A percentile compares a stretch with the other conserved stretches of the same genome.
phyloP scores from a whole-genome alignment of 2,888 invertebrate genomes.

The Adelognathus sp. region DNA sequence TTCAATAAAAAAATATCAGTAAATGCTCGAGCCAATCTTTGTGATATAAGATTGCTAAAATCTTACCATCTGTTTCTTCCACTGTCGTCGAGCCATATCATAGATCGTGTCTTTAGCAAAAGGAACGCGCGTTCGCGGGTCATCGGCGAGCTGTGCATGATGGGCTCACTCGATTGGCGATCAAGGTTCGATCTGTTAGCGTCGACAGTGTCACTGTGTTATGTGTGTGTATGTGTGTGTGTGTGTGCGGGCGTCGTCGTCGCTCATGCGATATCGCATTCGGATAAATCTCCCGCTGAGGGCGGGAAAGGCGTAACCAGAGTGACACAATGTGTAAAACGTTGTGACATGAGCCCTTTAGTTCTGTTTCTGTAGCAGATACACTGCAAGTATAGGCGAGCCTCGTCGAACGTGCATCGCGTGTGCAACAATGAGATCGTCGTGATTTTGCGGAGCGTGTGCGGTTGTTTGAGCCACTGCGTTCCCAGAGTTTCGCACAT shows the following conservation, averaged over 20 bases:
- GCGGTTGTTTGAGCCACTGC: constrained; percentile 16
- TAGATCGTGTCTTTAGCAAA: constrained; percentile 53
- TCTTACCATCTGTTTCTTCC: too few relatives aligned
- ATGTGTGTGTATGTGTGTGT: constrained; percentile 10
- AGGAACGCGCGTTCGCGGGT: constrained; percentile 55
- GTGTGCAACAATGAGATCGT: constrained; percentile 27
- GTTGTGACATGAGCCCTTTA: too few relatives aligned
- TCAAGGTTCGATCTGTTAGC: constrained; percentile 76
- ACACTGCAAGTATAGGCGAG: too few relatives aligned
- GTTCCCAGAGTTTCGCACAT: constrained; percentile 48
- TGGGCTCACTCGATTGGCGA: constrained; percentile 71
- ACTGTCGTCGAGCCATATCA: too few relatives aligned
- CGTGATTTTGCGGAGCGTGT: background rate
- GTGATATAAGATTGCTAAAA: too few relatives aligned
- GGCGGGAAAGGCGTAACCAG: too few relatives aligned
- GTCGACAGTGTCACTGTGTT: constrained; percentile 56
- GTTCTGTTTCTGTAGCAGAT: too few relatives aligned
- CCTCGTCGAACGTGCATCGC: constrained; percentile 32
- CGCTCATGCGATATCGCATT: background rate
- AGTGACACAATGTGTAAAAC: too few relatives aligned
- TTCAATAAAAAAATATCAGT: too few relatives aligned
- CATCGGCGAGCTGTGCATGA: constrained; percentile 21
- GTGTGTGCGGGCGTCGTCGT: background rate
- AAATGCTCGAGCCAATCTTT: too few relatives aligned
- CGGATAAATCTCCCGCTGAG: too few relatives aligned